Base-by-base conservation (phyloP, 2,113 vertebrate species). In the Numida meleagris region DNA sequence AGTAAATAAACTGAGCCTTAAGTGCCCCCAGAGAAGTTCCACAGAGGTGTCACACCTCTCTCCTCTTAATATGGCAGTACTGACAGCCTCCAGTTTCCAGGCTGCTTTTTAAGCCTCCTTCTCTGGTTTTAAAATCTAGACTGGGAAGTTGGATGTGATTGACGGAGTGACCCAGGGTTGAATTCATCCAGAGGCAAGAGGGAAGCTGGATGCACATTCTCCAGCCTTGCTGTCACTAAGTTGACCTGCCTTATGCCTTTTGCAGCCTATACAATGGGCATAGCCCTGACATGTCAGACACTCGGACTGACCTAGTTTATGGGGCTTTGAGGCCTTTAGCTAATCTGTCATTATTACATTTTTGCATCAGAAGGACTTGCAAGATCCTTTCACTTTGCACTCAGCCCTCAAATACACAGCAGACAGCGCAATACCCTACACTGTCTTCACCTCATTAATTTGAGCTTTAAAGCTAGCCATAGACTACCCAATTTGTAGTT, bases 1-100 rank as follows among this genome's bases (percentile, higher is more conserved):
- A 94, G 89, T 81, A 95, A 93, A 95, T 94, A 95, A 95, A 93
- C 75, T 42, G 84, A 68, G 68, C 50, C 67, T 86, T 65, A 94
- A 88, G 61, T 65, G 88, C 79, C 87, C 93, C 87, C 68, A 80
- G 91, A 94, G 93, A 95, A 85, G 25, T 67, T 55, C 76, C 14
- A 12, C 33, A 21, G 8, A 91, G 72, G 91, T 88, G 84, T 34
- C 74, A 67, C 12, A 1, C 51, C 88, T 67, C 34, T 53, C 88
- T 67, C 25, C 38, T 66, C 16, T n/a, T 40, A 45, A 20, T 42
- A 19, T 20, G 55, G 31, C 17, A 67, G 27, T 29, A 73, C 10
- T 23, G 8, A 63, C 81, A 91, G 72, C 20, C 50, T 73, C 43
- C 91, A 94, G 45, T 19, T 34, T 40, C 14, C 38, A 9, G 2